Conservation (phyloP, 2,797 vertebrate genomes). For the Phrynocephalus guinanensis region DNA sequence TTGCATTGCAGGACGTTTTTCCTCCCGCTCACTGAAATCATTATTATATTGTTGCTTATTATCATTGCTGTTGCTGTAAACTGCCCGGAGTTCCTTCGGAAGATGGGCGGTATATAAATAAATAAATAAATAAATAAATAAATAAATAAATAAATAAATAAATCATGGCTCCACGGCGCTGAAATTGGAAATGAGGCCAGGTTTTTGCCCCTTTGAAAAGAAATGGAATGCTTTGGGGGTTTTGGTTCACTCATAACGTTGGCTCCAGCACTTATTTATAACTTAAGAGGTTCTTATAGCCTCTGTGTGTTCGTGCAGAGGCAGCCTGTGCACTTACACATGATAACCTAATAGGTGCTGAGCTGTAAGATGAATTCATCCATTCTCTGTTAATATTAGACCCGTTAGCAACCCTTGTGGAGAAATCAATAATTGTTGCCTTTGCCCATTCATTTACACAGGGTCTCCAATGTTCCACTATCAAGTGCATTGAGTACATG, state of each 20-base stretch:
- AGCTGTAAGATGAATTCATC: neutral
- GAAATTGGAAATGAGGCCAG: neutral
- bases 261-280: neutral
- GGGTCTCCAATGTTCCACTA: constrained; percentile 29
- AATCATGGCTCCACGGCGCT: neutral
- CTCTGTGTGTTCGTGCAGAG: neutral
- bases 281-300: neutral
- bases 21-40: neutral
- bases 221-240: neutral
- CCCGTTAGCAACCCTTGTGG: constrained; percentile 41
- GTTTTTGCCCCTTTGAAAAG: neutral
- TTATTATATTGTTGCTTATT: no score
- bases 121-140: no score
- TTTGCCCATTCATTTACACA: constrained; percentile 52
- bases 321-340: accelerated
- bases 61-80: no score
- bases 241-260: neutral
- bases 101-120: no score
- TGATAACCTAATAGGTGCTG: neutral
- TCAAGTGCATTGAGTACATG: constrained; percentile 37
- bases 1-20: neutral
- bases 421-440: constrained; percentile 59
- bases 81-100: no score
- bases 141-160: no score
- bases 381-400: constrained; percentile 49